Base-by-base conservation (phyloP, 1,140 invertebrate species). In the Drosophila varians region DNA sequence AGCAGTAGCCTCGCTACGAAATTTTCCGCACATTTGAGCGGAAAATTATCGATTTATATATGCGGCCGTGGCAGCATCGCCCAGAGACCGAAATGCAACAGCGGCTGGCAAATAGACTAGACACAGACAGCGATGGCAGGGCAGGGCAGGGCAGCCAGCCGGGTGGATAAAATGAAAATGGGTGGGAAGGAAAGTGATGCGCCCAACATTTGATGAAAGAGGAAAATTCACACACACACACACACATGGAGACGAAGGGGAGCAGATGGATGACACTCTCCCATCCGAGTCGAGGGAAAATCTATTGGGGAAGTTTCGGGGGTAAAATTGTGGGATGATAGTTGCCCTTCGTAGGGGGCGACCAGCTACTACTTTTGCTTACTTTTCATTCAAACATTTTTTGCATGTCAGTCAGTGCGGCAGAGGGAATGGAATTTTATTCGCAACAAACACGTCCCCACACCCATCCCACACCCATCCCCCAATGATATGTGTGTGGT, bases 41-140 rank as follows among this genome's bases (percentile, higher is more conserved):
- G 82, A 87, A 87, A 87, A 87, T 87, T 87, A 87, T 87, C 77
- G 82, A 87, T 87, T 87, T 87, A 51, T 86, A 80, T 62, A 87
- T 86, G 12, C 23, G 23, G 46, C 8, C 80, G 12, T 12, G 23
- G 46, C 8, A 16, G 47, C 31, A 54, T 26, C 46, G 46, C 36
- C 18, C 58, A 65, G 74, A 61, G 46, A 55, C 60, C 53, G 58
- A 55, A 80, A 69, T 87, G 79, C 80, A 84, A 79, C 78, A 77
- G 64, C 69, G 60, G 56, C 74, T 73, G 77, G 71, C 75, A 84
- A 84, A 78, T 84, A 84, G 64, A 77, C 55, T 47, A 56, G 60
- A n/a, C n/a, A n/a, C 57, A 80, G 47, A 48, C 73, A 42, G 14
- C 4, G 11, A 34, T n/a, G 6, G 31, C n/a, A n/a, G 6, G 1